A percentile compares a stretch with the other conserved stretches of the same genome.
These are phyloP conservation scores for Malacoctenus gilli DNA, from an alignment of 2,797 vertebrate genomes.

Conservation along the genomic window DNA sequence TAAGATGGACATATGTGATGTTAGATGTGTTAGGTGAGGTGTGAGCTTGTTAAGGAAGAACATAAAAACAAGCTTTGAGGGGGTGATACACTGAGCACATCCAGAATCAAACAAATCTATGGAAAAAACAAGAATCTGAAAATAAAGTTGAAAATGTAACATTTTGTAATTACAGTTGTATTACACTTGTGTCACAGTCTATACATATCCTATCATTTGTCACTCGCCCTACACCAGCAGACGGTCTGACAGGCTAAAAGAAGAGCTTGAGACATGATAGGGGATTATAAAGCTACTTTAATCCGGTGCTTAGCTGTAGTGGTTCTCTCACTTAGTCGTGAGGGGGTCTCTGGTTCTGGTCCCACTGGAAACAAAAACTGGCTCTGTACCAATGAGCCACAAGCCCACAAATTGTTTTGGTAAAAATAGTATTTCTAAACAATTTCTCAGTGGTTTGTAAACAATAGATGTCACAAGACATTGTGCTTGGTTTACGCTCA, in stretches of 20 bases:
- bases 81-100: too few relatives aligned
- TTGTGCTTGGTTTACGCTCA: too few relatives aligned
- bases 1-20: not conserved
- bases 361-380: conserved; percentile 1
- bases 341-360: not conserved
- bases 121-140: too few relatives aligned
- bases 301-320: conserved; percentile 49
- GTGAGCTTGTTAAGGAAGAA: not conserved
- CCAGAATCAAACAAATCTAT: too few relatives aligned
- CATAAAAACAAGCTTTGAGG: conserved; percentile 4
- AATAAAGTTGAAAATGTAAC: too few relatives aligned
- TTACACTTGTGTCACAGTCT: conserved; percentile 1
- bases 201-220: conserved; percentile 23
- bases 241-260: conserved; percentile 31
- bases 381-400: too few relatives aligned
- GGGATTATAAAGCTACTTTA: conserved; percentile 58
- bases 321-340: conserved; percentile 11
- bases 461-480: not conserved
- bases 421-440: too few relatives aligned
- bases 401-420: too few relatives aligned
- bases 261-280: conserved; percentile 50
- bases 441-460: too few relatives aligned
- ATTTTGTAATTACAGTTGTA: too few relatives aligned
- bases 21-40: conserved; percentile 5
- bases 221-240: conserved; percentile 11